These are phyloP conservation scores for Trichosurus vulpecula DNA, from an alignment of 2,797 vertebrate species.

Conservation along the genomic window DNA sequence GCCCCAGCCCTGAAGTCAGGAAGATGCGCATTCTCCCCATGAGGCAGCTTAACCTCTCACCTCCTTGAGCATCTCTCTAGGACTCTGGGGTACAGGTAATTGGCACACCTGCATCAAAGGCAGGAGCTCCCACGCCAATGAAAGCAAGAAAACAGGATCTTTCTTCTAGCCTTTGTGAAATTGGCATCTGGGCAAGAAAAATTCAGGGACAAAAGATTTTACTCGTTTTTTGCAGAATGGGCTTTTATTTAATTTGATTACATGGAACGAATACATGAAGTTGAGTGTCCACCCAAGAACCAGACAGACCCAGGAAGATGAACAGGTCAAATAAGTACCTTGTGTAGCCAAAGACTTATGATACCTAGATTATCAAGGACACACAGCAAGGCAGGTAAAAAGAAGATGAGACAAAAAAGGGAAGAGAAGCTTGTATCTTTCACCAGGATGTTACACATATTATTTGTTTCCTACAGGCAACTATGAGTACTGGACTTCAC, in stretches of 20 bases:
- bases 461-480: not conserved
- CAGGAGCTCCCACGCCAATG: not conserved
- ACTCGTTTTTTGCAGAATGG: not conserved
- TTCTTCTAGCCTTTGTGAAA: not conserved
- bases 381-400: no score
- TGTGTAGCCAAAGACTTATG: not conserved
- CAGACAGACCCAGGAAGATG: not conserved
- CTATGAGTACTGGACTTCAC: not conserved
- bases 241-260: not conserved
- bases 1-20: not conserved
- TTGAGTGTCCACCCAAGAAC: not conserved
- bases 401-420: not conserved
- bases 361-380: no score
- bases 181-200: not conserved
- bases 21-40: no score
- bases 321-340: not conserved
- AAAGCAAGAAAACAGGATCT: not conserved
- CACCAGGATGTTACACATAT: rapidly evolving
- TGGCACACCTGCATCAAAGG: not conserved
- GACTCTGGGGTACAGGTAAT: not conserved
- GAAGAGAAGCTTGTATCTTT: not conserved
- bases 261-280: not conserved
- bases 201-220: not conserved
- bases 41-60: not conserved
- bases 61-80: not conserved